Evolutionary conservation across 2,113 vertebrate species (phyloP).

Genomic region (Malaclemys terrapin): DNA sequence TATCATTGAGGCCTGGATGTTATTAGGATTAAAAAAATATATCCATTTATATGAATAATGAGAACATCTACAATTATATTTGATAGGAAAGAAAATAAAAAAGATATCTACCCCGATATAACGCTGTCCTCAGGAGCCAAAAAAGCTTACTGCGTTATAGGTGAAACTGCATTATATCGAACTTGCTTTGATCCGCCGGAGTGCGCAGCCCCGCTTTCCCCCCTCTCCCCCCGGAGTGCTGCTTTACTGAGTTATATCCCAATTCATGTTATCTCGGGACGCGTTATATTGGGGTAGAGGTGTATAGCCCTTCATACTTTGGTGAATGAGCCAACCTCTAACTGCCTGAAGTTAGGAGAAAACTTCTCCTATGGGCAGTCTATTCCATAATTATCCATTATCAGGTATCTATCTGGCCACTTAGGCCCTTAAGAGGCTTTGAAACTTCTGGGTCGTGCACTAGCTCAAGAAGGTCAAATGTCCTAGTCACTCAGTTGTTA

Average conservation of each 20-base stretch:
- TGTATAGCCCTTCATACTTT: not conserved
- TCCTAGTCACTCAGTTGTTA: not conserved
- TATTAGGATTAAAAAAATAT: not conserved
- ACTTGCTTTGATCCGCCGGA: too few species aligned
- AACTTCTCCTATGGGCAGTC: not conserved
- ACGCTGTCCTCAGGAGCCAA: too few species aligned
- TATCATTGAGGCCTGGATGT: not conserved
- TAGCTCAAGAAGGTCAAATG: not conserved
- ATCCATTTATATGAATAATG: not conserved
- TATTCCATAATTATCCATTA: not conserved
- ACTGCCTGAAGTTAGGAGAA: constrained; percentile 1
- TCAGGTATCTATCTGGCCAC: too few species aligned
- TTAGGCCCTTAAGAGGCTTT: not conserved
- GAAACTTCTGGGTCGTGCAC: not conserved
- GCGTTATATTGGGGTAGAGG: too few species aligned
- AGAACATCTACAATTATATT: not conserved
- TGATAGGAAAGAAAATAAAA: not conserved
- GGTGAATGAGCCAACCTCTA: not conserved
- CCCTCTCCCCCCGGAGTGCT: too few species aligned
- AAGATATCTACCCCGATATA: not conserved
- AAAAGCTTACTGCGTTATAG: too few species aligned
- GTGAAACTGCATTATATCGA: too few species aligned
- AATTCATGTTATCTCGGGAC: too few species aligned
- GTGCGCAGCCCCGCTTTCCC: too few species aligned
- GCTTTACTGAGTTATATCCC: too few species aligned